phyloP scores from a whole-genome alignment of 2,888 invertebrate species.

The Oasisia sp. region DNA sequence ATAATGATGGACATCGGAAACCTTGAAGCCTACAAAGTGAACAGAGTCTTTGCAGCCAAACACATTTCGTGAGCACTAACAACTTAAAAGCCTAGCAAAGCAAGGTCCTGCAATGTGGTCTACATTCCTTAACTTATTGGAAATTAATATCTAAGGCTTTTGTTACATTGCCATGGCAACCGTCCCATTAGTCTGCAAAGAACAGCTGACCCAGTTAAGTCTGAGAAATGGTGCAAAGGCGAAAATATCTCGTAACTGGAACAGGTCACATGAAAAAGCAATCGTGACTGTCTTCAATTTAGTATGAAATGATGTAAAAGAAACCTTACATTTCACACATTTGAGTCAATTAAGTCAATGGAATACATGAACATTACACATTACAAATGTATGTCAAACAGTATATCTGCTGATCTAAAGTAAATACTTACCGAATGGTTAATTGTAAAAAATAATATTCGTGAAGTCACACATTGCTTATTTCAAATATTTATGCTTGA shows the following conservation, averaged over 20 bases:
- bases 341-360: too few species aligned
- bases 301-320: too few species aligned
- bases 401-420: too few species aligned
- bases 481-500: neutral
- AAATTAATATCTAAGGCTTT: neutral
- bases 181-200: neutral
- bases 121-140: neutral
- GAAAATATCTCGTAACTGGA: too few species aligned
- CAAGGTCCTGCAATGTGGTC: neutral
- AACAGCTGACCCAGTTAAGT: neutral
- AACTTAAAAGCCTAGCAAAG: neutral
- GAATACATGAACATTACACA: too few species aligned
- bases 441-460: too few species aligned
- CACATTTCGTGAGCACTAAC: neutral
- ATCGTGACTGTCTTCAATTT: too few species aligned
- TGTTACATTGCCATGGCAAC: neutral
- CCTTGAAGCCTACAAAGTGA: constrained; percentile 66
- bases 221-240: neutral
- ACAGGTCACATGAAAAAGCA: too few species aligned
- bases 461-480: too few species aligned
- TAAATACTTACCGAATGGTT: too few species aligned
- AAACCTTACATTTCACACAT: too few species aligned
- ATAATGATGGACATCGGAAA: constrained; percentile 74
- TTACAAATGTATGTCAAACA: too few species aligned
- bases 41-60: neutral